phyloP scores from a whole-genome alignment of 35 echinoderm and acorn worm genomes.

The Acanthaster planci region DNA sequence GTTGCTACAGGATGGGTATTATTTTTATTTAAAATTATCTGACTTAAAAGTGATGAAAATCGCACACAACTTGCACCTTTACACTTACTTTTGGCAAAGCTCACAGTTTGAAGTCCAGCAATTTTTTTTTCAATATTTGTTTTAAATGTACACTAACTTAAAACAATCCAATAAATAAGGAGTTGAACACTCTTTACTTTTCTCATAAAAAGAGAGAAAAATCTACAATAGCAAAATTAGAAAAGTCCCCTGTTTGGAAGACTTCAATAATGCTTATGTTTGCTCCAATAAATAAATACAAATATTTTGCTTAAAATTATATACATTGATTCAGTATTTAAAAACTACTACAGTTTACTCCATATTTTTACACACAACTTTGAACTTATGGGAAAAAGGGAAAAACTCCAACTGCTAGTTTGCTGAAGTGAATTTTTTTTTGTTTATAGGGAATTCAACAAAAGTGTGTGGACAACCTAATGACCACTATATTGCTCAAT shows the following conservation, averaged over 20 bases:
- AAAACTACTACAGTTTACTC: neutral
- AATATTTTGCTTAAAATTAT: constrained; percentile 24
- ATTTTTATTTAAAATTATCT: no score
- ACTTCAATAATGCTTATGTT: neutral
- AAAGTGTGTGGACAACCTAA: no score
- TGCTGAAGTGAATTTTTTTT: no score
- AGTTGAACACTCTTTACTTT: no score
- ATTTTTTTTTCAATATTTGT: neutral
- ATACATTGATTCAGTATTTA: constrained; percentile 20
- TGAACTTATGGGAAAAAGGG: neutral
- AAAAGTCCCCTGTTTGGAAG: constrained; percentile 8
- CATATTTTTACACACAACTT: neutral
- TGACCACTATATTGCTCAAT: no score
- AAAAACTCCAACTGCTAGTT: no score
- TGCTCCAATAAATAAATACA: constrained; percentile 28
- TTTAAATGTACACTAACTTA: constrained; percentile 4
- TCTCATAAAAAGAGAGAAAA: no score
- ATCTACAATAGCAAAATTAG: no score
- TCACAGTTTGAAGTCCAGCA: neutral
- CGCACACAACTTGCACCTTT: neutral
- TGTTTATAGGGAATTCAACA: no score
- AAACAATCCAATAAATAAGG: constrained; percentile 27
- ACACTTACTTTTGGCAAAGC: constrained; percentile 1
- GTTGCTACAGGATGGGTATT: no score
- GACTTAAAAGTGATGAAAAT: neutral